Base-by-base conservation (phyloP, 2,797 vertebrate genomes). In the Siniperca scherzeri region DNA sequence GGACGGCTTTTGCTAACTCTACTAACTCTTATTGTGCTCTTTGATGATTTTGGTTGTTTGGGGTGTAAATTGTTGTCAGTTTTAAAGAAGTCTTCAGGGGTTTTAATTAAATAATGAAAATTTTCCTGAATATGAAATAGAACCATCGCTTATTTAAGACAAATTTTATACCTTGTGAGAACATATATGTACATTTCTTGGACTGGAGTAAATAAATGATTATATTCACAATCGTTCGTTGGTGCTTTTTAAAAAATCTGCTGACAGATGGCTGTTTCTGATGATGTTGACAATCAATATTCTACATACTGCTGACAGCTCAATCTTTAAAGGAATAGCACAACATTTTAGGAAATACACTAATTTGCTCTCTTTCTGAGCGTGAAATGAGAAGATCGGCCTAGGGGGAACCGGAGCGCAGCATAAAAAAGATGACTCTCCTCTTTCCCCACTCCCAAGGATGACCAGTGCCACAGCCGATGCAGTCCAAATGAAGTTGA, bases 131-230 rank as follows among this genome's bases (percentile, higher is more conserved):
- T 81, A 88, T 78, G 27, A 86, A 84, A 87, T 65, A 77, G 44
- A 93, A 81, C 75, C 85, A 64, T 67, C 75, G 57, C 72, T 91
- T 94, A 93, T 93, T 93, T 94, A 94, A 92, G 74, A 88, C 9
- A 87, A 48, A 85, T 93, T 92, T 93, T 94, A 82, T 93, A 94
- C 86, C 59, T 89, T 83, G 59, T 88, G 75, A 90, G 84, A 88
- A 80, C 62, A 46, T 76, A 68, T 0, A 66, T 93, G 88, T 91
- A 90, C 59, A 91, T 93, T 90, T 93, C 57, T 74, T 86, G 46
- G 66, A 91, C 72, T 88, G 77, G 74, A 90, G 65, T 78, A 83
- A 94, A 93, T 93, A 93, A 94, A 93, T 82, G 57, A 89, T 83
- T 92, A 83, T 92, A 91, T 94, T 92, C 74, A 77, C 65, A 73